Evolutionary conservation across 2,797 vertebrate species (phyloP).

Genomic region (Eleutherodactylus coqui): DNA sequence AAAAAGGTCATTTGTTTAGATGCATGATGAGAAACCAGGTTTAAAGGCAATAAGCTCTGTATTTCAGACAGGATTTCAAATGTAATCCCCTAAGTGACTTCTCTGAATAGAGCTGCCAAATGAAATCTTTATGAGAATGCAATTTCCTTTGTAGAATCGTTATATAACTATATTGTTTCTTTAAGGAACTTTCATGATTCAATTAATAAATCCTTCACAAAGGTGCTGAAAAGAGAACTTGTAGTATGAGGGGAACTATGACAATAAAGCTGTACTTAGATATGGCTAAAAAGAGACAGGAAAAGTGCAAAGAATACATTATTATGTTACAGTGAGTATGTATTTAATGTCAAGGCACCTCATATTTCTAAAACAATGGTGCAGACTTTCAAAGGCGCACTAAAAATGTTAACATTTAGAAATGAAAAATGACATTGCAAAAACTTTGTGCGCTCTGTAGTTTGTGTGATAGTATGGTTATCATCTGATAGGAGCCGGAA

Average conservation of each 20-base stretch:
- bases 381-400: background rate
- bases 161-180: constrained; percentile 28
- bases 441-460: background rate
- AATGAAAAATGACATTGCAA: background rate
- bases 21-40: constrained; percentile 33
- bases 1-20: constrained; percentile 54
- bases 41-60: constrained; percentile 41
- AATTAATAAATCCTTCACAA: constrained; percentile 32
- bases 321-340: background rate
- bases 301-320: constrained; percentile 29
- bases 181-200: constrained; percentile 44
- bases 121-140: constrained; percentile 35
- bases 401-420: background rate
- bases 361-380: background rate
- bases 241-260: constrained; percentile 5
- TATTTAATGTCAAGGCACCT: background rate
- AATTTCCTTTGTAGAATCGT: constrained; percentile 26
- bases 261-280: constrained; percentile 35
- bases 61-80: constrained; percentile 40
- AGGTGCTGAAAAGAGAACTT: constrained; percentile 36
- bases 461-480: background rate
- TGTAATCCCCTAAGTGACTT: constrained; percentile 39
- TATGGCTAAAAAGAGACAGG: constrained; percentile 15
- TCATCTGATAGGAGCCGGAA: background rate
- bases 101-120: constrained; percentile 30